phyloP scores from a whole-genome alignment of 2,797 vertebrate species.

The Brachymystax lenok region DNA sequence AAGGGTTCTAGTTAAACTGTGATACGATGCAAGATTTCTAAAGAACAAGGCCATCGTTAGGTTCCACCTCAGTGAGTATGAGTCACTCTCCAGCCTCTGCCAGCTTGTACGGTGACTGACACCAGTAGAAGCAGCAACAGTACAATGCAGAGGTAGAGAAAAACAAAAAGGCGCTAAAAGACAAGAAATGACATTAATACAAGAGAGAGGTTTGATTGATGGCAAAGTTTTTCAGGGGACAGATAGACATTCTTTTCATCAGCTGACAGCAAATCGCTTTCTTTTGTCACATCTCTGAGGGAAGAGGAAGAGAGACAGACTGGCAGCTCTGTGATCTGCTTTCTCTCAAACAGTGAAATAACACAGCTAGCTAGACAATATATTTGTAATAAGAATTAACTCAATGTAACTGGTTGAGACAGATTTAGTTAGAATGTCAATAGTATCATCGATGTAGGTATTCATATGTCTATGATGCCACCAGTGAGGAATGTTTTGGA shows the following conservation, averaged over 20 bases:
- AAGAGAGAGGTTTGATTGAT: constrained; percentile 63
- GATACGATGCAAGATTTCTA: constrained; percentile 22
- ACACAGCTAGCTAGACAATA: constrained; percentile 5
- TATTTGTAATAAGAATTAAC: neutral
- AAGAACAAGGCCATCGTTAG: constrained; percentile 3
- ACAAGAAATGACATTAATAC: constrained; percentile 52
- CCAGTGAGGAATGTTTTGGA: constrained; percentile 40
- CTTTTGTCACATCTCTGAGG: constrained; percentile 40
- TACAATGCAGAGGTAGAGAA: neutral
- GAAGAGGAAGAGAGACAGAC: constrained; percentile 14
- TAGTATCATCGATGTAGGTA: neutral
- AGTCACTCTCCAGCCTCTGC: constrained; percentile 30
- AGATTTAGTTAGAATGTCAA: neutral
- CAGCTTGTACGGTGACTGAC: constrained; percentile 10
- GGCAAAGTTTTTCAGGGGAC: constrained; percentile 57
- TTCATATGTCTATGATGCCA: neutral
- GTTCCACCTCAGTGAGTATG: constrained; percentile 33
- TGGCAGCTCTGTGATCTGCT: constrained; percentile 17
- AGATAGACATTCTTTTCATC: constrained; percentile 54
- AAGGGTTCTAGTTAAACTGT: constrained; percentile 33
- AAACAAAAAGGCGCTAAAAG: neutral
- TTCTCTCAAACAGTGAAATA: constrained; percentile 35
- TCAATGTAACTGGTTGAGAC: neutral
- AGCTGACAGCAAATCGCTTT: constrained; percentile 59
- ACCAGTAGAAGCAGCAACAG: constrained; percentile 2